Evolutionary conservation across 2,797 vertebrate species (phyloP).

Genomic region (Erithacus rubecula): DNA sequence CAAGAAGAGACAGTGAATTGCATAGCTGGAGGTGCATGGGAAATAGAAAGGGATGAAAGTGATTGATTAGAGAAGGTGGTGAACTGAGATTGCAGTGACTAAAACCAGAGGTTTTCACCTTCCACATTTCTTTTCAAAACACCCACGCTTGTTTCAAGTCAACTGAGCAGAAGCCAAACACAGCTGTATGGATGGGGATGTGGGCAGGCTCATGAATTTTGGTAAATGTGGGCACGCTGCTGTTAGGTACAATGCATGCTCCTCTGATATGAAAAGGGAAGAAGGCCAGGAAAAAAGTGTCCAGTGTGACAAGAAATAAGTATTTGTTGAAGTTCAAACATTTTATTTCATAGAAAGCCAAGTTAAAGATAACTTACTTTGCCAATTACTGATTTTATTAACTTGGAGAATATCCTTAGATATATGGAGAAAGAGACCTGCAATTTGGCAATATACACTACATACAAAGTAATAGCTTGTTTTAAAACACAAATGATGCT

Average conservation of each 20-base stretch:
- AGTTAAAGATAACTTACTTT: neutral
- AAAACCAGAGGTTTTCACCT: neutral
- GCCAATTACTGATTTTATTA: conserved; percentile 35
- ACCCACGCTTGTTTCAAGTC: neutral
- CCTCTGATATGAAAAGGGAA: neutral
- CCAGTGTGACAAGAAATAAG: neutral
- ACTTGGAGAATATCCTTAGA: conserved; percentile 13
- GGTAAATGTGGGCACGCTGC: neutral
- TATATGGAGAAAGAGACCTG: neutral
- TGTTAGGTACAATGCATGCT: neutral
- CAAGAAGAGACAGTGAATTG: neutral
- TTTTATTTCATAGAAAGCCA: neutral
- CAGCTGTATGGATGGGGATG: neutral
- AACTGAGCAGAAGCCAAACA: neutral
- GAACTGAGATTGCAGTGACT: neutral
- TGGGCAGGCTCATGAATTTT: neutral
- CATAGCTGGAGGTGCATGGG: neutral
- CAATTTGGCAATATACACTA: conserved; percentile 52
- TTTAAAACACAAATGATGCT: conserved; percentile 70
- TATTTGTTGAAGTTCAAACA: neutral
- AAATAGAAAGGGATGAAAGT: neutral
- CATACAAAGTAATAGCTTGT: conserved; percentile 60
- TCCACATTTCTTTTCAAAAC: neutral
- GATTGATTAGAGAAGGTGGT: neutral
- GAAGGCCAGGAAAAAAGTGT: neutral